Conservation (phyloP, 2,113 vertebrate species). For the Upupa epops region DNA sequence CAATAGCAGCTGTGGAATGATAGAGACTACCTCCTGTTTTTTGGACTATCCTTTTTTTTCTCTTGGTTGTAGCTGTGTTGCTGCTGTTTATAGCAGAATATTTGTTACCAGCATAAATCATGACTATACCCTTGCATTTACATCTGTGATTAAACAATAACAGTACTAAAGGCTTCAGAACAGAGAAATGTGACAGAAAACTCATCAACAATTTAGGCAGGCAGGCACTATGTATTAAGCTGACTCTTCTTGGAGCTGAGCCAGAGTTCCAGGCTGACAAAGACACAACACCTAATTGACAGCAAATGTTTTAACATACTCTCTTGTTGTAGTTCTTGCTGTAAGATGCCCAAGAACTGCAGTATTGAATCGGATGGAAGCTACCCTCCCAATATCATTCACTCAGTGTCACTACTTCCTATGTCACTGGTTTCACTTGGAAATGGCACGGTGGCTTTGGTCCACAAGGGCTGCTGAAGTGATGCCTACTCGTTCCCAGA, state of each 20-base stretch:
- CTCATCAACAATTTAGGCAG: background rate
- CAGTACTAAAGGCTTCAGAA: background rate
- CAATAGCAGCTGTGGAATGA: background rate
- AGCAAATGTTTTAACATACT: background rate
- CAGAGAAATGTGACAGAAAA: background rate
- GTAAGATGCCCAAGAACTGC: background rate
- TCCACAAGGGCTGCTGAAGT: fast-evolving
- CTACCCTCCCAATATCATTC: background rate
- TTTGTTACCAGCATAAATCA: background rate
- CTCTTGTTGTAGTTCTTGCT: background rate
- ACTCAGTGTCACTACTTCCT: background rate
- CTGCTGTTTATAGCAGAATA: background rate
- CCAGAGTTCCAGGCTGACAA: background rate
- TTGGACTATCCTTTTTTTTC: background rate
- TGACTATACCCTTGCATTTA: background rate
- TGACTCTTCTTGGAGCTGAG: background rate
- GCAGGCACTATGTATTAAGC: background rate
- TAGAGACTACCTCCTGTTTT: background rate
- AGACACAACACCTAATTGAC: background rate
- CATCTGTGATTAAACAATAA: background rate
- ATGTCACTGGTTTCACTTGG: background rate
- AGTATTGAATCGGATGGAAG: background rate
- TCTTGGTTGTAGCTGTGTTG: background rate
- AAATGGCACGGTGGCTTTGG: background rate
- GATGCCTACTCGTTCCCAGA: background rate